Evolutionary conservation across 1,140 invertebrate genomes (phyloP).

Genomic region (Orius laevigatus): DNA sequence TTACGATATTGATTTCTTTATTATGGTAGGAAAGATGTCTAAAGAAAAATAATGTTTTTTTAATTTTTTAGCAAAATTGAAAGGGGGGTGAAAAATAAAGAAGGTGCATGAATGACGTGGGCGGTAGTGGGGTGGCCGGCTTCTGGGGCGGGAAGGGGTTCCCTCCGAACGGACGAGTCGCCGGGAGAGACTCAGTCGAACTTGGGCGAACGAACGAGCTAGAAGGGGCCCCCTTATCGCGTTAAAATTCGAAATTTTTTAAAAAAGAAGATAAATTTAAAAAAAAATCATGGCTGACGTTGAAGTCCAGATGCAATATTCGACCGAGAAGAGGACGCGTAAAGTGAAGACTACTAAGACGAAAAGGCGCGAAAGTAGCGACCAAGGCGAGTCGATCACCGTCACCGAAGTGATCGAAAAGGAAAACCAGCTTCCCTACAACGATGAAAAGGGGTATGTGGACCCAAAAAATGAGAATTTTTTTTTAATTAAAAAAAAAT

Average conservation of each 20-base stretch:
- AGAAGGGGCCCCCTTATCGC: too few relatives aligned
- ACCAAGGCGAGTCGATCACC: slow-evolving; percentile 58
- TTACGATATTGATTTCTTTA: too few relatives aligned
- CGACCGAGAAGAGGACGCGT: slow-evolving; percentile 72
- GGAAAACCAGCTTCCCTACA: slow-evolving; percentile 35
- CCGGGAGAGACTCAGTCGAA: slow-evolving; percentile 5
- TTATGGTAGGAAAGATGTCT: too few relatives aligned
- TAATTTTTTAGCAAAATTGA: too few relatives aligned
- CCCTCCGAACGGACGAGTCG: slow-evolving; percentile 22
- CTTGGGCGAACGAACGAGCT: slow-evolving; percentile 7
- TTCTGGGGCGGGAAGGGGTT: slow-evolving; percentile 17
- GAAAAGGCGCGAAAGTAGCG: slow-evolving; percentile 52
- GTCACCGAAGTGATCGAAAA: slow-evolving; percentile 50
- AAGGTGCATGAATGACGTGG: slow-evolving; percentile 2
- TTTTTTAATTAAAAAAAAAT: too few relatives aligned
- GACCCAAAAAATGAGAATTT: slow-evolving; percentile 17
- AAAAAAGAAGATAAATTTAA: slow-evolving; percentile 8
- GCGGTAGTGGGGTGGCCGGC: slow-evolving; percentile 15
- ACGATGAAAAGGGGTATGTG: slow-evolving; percentile 65
- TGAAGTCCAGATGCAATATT: slow-evolving; percentile 59
- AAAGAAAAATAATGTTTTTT: too few relatives aligned
- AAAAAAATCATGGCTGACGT: slow-evolving; percentile 61
- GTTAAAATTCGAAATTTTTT: neutral
- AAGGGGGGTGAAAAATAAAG: too few relatives aligned
- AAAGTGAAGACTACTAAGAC: slow-evolving; percentile 69